phyloP scores from a whole-genome alignment of 2,888 invertebrate species.

The Portevinia maculata region DNA sequence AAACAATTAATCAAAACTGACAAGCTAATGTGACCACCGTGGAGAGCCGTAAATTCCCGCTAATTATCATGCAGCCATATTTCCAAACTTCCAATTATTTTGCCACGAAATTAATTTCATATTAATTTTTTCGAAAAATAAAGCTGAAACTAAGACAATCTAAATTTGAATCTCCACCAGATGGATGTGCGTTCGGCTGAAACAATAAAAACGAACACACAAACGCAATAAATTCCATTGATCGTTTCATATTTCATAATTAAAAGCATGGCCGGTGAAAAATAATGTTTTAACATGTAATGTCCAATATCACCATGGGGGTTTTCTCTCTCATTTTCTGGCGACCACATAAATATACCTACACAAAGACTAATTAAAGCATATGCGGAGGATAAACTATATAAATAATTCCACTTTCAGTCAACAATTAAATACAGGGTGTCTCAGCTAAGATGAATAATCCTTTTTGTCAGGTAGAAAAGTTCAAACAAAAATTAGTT shows the following conservation, averaged over 20 bases:
- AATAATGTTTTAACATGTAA: slow-evolving; percentile 25
- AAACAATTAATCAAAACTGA: slow-evolving; percentile 61
- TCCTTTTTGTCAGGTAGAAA: too few relatives aligned
- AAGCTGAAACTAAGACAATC: slow-evolving; percentile 22
- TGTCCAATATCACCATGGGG: slow-evolving; percentile 27
- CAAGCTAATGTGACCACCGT: slow-evolving; percentile 45
- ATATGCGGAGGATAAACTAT: too few relatives aligned
- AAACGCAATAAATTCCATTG: slow-evolving; percentile 38
- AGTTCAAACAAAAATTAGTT: too few relatives aligned
- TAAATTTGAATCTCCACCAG: slow-evolving; percentile 13
- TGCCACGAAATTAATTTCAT: slow-evolving; percentile 32
- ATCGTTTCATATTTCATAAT: slow-evolving; percentile 53
- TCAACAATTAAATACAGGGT: too few relatives aligned
- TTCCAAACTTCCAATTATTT: slow-evolving; percentile 49
- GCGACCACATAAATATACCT: not conserved
- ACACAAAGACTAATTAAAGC: not conserved
- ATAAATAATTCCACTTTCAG: too few relatives aligned
- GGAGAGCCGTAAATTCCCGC: slow-evolving; percentile 16
- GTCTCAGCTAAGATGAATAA: too few relatives aligned
- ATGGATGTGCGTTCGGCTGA: not conserved
- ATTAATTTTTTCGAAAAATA: not conserved
- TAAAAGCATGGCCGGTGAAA: slow-evolving; percentile 28
- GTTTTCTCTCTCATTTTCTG: not conserved
- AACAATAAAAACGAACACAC: not conserved
- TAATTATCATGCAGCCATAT: slow-evolving; percentile 45